A percentile compares a stretch with the other conserved stretches of the same genome.
phyloP scores from a whole-genome alignment of 2,888 invertebrate genomes.

The Cryptus armator region DNA sequence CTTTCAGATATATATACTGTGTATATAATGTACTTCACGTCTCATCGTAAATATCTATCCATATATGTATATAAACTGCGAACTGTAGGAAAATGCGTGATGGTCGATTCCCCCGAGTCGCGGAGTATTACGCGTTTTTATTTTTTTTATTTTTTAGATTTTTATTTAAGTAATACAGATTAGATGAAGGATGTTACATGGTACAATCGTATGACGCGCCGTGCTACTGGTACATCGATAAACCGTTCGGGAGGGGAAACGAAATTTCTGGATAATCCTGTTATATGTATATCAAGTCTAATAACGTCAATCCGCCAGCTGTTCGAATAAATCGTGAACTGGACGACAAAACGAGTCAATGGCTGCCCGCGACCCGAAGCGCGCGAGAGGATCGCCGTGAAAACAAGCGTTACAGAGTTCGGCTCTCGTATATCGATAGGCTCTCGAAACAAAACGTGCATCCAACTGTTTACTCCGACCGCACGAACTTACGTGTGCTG shows the following conservation, averaged over 20 bases:
- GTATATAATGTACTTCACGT: not conserved
- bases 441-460: not conserved
- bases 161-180: not conserved
- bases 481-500: not conserved
- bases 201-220: constrained; percentile 2
- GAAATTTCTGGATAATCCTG: constrained; percentile 15
- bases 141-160: too few species aligned
- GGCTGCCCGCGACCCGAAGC: not conserved
- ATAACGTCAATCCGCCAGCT: constrained; percentile 13
- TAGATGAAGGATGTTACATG: constrained; percentile 6
- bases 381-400: constrained; percentile 5
- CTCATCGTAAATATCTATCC: constrained; percentile 12
- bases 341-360: not conserved
- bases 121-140: constrained; percentile 9
- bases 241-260: constrained; percentile 12
- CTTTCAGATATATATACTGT: not conserved
- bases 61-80: constrained; percentile 10
- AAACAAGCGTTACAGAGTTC: not conserved
- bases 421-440: not conserved
- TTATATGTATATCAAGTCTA: not conserved
- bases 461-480: not conserved
- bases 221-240: constrained; percentile 1
- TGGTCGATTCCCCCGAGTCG: constrained; percentile 41
- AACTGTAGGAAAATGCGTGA: constrained; percentile 33
- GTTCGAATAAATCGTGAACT: not conserved